phyloP scores from a whole-genome alignment of 35 echinoderm and acorn worm species.

The Diadema setosum region DNA sequence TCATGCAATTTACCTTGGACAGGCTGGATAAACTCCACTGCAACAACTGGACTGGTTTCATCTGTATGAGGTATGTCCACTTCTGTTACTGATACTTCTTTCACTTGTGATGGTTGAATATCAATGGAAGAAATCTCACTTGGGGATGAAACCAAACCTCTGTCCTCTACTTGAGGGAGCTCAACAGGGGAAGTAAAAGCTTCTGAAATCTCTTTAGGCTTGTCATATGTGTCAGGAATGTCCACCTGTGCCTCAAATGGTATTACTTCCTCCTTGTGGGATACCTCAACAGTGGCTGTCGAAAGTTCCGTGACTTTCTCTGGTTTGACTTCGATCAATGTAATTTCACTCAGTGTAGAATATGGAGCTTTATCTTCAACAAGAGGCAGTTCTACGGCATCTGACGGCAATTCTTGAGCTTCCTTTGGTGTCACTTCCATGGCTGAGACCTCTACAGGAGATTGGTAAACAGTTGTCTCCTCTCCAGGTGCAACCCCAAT shows the following conservation, averaged over 20 bases:
- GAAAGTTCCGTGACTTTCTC: background rate
- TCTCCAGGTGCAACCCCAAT: background rate
- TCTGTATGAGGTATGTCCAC: conserved; percentile 24
- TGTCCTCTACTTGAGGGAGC: background rate
- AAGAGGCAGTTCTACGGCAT: background rate
- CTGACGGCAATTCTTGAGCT: conserved; percentile 16
- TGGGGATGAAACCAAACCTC: no score
- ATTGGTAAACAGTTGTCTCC: background rate
- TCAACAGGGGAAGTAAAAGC: background rate
- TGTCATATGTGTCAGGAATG: no score
- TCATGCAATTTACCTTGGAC: no score
- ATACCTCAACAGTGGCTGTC: background rate
- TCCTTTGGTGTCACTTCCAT: background rate
- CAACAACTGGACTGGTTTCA: no score
- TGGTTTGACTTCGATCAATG: background rate
- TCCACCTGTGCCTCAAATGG: background rate
- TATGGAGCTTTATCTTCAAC: background rate
- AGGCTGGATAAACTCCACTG: no score
- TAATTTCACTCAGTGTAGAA: background rate
- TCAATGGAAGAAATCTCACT: background rate
- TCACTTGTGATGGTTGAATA: background rate
- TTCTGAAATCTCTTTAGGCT: no score
- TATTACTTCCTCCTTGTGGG: background rate
- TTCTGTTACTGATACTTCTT: conserved; percentile 1
- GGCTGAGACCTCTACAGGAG: background rate